Evolutionary conservation across 1,140 invertebrate species (phyloP), one percentile per base, ranked within the genome.

Genomic region (Tachypleus tridentatus): DNA sequence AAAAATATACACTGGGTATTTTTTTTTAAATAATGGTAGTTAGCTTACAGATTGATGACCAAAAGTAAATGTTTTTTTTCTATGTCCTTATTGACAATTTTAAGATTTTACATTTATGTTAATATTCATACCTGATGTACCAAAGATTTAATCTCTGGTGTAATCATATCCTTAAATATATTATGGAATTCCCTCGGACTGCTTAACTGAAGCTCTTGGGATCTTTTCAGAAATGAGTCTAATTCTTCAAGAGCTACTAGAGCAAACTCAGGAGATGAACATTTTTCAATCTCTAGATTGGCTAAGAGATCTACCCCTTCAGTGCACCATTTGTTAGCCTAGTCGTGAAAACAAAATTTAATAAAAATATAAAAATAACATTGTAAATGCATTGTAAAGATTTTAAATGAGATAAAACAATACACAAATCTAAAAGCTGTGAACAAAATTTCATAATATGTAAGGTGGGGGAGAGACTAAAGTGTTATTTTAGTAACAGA

Each of bases 291-390:
- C 11, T 82, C 82, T 71, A 88, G 86, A n/a, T 83, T 84, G 47
- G 91, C 87, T 57, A 97, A 76, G 50, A 97, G 80, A 73, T 96
- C 91, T 64, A 97, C 86, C 29, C 95, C 93, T 71, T 84, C 84
- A 8, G 86, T 85, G 77, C 94, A 97, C 93, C 94, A 97, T 66
- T 86, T 83, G 76, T 95, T 97, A 57, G 92, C 93, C 93, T 96
- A 47, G 29, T 29, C 29, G 29, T 29, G 29, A 29, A 47, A 58
- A 60, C 3, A 9, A 63, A 47, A 48, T 5, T 57, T n/a, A 49
- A 10, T 48, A 63, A 62, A 47, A 5, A 60, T n/a, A 0, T 62
- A 29, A 29, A 29, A 29, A 29, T 29, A 29, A 29, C 29, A 29
- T 29, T 29, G 29, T 29, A 29, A 29, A 29, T 29, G 29, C 29